Conservation (phyloP, 2,797 vertebrate species). For the Smutsia gigantea region DNA sequence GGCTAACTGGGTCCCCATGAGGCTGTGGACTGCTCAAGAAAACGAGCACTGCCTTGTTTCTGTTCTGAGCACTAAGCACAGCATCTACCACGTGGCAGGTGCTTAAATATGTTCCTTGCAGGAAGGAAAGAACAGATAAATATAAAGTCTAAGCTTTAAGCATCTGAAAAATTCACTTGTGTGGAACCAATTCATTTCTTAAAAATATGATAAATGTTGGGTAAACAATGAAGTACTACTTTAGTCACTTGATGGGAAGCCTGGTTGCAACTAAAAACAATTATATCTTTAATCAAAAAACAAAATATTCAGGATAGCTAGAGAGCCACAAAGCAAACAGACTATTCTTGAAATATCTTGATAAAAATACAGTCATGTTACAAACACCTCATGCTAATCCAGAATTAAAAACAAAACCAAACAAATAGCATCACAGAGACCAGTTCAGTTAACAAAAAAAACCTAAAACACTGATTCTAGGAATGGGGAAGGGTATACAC, state of each 20-base stretch:
- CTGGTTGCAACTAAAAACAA: slow-evolving; percentile 75
- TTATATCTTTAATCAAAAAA: slow-evolving; percentile 71
- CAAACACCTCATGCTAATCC: slow-evolving; percentile 63
- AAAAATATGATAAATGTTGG: slow-evolving; percentile 22
- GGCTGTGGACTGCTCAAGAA: background rate
- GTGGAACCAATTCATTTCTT: background rate
- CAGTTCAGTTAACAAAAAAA: background rate
- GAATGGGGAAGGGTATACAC: background rate
- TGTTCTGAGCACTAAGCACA: background rate
- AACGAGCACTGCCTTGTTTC: background rate
- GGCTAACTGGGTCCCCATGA: background rate
- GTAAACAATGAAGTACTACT: background rate
- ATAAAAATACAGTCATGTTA: slow-evolving; percentile 81
- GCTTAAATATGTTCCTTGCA: slow-evolving; percentile 14
- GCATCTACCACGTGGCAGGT: background rate
- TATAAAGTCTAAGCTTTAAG: slow-evolving; percentile 6
- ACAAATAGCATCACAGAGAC: background rate
- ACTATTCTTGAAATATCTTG: slow-evolving; percentile 82
- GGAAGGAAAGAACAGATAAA: background rate
- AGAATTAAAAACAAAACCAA: slow-evolving; percentile 55
- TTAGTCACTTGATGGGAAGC: slow-evolving; percentile 51
- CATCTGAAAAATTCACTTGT: slow-evolving; percentile 47
- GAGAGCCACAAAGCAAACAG: slow-evolving; percentile 73
- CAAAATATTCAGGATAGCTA: slow-evolving; percentile 74
- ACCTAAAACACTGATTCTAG: background rate